phyloP scores from a whole-genome alignment of 1,140 invertebrate species.

The Aradophagus sp. region DNA sequence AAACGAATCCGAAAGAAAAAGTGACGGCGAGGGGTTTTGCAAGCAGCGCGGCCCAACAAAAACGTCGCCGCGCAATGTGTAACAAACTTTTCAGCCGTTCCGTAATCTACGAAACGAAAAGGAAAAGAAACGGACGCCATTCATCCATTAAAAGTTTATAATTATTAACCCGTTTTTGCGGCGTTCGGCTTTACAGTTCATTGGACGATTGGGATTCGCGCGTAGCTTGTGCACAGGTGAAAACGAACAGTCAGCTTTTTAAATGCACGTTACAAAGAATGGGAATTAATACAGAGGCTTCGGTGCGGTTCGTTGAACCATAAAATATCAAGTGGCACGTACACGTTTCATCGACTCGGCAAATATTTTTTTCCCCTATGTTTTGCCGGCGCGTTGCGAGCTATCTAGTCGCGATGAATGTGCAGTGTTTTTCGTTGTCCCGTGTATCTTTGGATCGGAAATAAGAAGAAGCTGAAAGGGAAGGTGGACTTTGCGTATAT shows the following conservation, averaged over 20 bases:
- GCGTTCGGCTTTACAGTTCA: constrained; percentile 49
- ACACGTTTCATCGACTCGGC: constrained; percentile 60
- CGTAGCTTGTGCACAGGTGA: constrained; percentile 49
- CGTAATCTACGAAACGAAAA: constrained; percentile 26
- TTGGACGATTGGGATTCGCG: constrained; percentile 52
- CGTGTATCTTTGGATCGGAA: constrained; percentile 10
- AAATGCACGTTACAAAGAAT: constrained; percentile 51
- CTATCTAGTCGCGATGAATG: constrained; percentile 50
- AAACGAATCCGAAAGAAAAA: background rate
- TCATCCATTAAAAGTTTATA: constrained; percentile 45
- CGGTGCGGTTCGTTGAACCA: constrained; percentile 63
- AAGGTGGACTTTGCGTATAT: too few relatives aligned
- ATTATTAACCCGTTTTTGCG: constrained; percentile 48
- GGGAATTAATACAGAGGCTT: constrained; percentile 50
- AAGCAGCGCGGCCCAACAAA: too few relatives aligned
- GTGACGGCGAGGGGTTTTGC: too few relatives aligned
- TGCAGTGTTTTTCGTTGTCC: constrained; percentile 41
- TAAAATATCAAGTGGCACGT: constrained; percentile 59
- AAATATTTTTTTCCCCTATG: constrained; percentile 61
- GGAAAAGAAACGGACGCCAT: constrained; percentile 27
- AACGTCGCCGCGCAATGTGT: constrained; percentile 6
- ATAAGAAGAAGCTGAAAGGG: too few relatives aligned
- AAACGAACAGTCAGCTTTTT: constrained; percentile 59
- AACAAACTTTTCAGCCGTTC: constrained; percentile 14
- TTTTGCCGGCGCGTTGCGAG: constrained; percentile 51